Percentiles rank a stretch among this genome's conserved stretches.
Evolutionary conservation across 2,113 vertebrate genomes (phyloP).

Genomic region (Syngnathus typhle): DNA sequence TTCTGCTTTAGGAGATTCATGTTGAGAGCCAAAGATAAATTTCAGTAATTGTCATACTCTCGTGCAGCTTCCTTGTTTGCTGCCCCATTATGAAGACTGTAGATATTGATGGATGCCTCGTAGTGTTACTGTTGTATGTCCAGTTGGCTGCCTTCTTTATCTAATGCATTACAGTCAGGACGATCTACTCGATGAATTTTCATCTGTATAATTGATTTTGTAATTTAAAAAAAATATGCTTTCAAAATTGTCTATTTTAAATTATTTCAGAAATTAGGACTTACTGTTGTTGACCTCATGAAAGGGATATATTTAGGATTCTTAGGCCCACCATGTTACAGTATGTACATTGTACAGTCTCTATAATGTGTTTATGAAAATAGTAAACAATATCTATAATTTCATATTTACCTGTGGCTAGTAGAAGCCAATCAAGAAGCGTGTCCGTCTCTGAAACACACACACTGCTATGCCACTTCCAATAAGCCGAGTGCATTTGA

Average conservation of each 20-base stretch:
- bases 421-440: background rate
- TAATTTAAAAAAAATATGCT: no score
- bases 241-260: no score
- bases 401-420: background rate
- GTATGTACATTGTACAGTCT: no score
- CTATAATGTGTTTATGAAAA: no score
- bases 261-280: background rate
- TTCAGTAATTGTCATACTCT: background rate
- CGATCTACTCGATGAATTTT: background rate
- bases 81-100: background rate
- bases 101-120: background rate
- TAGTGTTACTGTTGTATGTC: background rate
- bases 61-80: background rate
- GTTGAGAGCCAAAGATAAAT: background rate
- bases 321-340: background rate
- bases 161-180: background rate
- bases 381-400: no score
- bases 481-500: background rate
- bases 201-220: no score
- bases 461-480: background rate
- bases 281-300: background rate
- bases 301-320: constrained; percentile 10
- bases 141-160: background rate
- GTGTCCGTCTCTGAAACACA: background rate
- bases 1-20: background rate